Conservation (phyloP, 2,797 vertebrate genomes). For the Cephalopachus bancanus region DNA sequence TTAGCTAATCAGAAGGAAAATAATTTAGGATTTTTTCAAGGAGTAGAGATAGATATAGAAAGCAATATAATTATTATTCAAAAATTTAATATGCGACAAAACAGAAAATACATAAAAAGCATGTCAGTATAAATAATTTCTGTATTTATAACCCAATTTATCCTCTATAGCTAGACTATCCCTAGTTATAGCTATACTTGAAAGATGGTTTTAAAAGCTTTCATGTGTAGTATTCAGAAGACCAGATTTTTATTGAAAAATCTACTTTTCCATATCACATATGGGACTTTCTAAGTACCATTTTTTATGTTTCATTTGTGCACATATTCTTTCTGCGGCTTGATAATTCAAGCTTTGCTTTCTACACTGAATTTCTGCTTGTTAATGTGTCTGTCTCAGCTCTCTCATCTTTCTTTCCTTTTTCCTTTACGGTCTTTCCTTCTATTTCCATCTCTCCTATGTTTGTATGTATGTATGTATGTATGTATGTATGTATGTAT, state of each 20-base stretch:
- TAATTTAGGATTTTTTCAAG: background rate
- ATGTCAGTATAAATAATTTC: background rate
- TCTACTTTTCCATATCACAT: background rate
- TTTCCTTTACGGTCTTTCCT: background rate
- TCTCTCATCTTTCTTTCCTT: background rate
- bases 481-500: too few relatives aligned
- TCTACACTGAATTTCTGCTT: background rate
- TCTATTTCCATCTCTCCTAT: background rate
- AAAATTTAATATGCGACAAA: background rate
- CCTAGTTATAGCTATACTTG: background rate
- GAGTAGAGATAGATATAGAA: background rate
- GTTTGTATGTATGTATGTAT: background rate
- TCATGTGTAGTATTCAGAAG: constrained; percentile 35
- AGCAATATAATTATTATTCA: background rate
- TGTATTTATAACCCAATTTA: background rate
- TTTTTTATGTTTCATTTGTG: background rate
- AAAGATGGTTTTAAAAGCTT: constrained; percentile 9
- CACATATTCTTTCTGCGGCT: background rate
- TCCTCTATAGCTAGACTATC: background rate
- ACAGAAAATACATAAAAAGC: background rate
- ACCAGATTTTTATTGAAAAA: background rate
- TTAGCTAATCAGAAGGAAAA: background rate
- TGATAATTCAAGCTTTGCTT: background rate
- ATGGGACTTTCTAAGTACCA: background rate
- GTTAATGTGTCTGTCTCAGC: background rate